Evolutionary conservation across 1,140 invertebrate species (phyloP), one percentile per base, ranked within the genome.

Genomic region (Drosophila truncata): DNA sequence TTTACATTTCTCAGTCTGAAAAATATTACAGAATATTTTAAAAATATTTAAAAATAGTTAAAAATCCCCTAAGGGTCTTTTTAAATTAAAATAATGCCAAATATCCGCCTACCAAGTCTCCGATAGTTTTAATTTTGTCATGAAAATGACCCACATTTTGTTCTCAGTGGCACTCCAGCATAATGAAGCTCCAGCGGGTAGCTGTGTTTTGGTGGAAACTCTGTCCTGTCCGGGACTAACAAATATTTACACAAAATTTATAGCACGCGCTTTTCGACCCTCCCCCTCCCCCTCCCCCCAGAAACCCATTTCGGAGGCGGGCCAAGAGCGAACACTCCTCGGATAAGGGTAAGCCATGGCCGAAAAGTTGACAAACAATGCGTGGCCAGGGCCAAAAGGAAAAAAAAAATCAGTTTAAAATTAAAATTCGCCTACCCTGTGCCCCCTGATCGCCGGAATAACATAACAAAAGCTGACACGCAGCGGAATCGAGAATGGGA

Each of bases 231-330:
- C 67, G 58, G 65, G 57, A 16, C 73, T 58, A 66, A 62, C 85
- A 88, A 90, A 88, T 90, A 88, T 88, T 88, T 88, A 80, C 81
- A 67, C 74, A 72, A 85, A 81, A 90, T 88, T 88, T 90, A 90
- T 90, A 75, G 78, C 78, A 88, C 85, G 81, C 85, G 78, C 64
- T 70, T 78, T 60, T 47, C 33, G 16, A 27, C 44, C 42, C n/a
- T 3, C 59, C 41, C 10, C 46, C 33, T 25, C 13, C 20, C 44
- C 42, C n/a, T 3, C 59, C 41, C 10, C 46, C 33, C 62, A 20
- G 37, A 16, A 67, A 31, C 62, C 63, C 62, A 69, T 69, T 62
- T 23, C 65, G 27, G 8, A 64, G 29, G 62, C 11, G 37, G 50
- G 14, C 27, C 33, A 20, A 37, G 25, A 70, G 29, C 20, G 65